These are phyloP conservation scores for Leptosomus discolor DNA, from an alignment of 2,113 vertebrate genomes.

Conservation along the genomic window DNA sequence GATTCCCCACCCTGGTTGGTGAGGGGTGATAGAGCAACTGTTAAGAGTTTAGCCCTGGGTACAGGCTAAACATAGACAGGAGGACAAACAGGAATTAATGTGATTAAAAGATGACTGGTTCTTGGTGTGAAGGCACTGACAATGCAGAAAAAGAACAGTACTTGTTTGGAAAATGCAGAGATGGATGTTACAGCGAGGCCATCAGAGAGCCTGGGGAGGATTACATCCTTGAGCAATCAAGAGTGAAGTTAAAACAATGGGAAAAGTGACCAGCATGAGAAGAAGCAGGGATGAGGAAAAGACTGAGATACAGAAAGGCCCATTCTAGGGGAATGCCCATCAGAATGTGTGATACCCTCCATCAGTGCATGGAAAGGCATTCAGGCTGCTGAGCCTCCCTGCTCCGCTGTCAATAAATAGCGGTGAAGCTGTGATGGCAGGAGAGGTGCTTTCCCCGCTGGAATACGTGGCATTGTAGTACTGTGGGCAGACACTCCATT, in stretches of 20 bases:
- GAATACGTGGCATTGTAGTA: fast-evolving
- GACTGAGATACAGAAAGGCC: neutral
- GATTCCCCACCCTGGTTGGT: too few species aligned
- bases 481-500: neutral
- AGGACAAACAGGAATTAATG: neutral
- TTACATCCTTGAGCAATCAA: neutral
- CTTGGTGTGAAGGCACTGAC: neutral
- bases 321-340: neutral
- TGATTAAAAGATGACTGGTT: neutral
- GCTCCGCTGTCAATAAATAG: neutral
- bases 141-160: neutral
- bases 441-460: neutral
- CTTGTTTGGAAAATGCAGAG: neutral
- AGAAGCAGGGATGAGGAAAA: neutral
- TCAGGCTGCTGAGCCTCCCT: neutral
- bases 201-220: neutral
- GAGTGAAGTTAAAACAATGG: neutral
- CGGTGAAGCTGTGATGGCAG: neutral
- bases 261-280: neutral
- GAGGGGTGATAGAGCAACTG: too few species aligned
- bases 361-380: neutral
- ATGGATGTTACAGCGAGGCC: neutral
- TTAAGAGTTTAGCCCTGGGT: too few species aligned
- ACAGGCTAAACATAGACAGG: too few species aligned
- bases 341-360: neutral